Base-by-base conservation (phyloP, 2,113 vertebrate genomes). In the Atrichornis clamosus region DNA sequence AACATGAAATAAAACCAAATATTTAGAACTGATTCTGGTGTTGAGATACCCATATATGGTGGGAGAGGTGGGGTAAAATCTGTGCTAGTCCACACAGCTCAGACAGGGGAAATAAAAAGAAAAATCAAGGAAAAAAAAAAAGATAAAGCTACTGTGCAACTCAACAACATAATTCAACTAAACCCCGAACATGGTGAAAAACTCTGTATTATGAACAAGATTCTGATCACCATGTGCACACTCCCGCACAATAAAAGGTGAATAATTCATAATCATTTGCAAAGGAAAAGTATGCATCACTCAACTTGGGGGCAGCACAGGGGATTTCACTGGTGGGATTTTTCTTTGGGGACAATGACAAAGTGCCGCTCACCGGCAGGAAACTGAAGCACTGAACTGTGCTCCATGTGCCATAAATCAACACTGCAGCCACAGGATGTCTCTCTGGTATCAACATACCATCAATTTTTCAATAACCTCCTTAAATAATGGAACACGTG, bases 401-500 rank as follows among this genome's bases (percentile, higher is more conserved):
- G 94, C 58, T 95, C 93, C 95, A 64, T 91, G 96, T 98, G 97
- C 96, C 97, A 98, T 97, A 96, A 97, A 97, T 97, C 97, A 97
- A 96, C 97, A 97, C 93, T 91, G 96, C 95, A 96, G 96, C 80
- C 97, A 98, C 98, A 92, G 93, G 87, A 96, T 97, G 97, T 97
- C 98, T 98, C 98, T 96, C 97, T 97, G 98, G 97, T 98, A 98
- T 97, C 98, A 97, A 98, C 98, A 98, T 92, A 67, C 97, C 97
- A 97, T 98, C 92, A 98, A 98, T 98, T 97, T 98, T 97, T 97
- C 93, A 98, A 95, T 96, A 98, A 97, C 86, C 95, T 91, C 97
- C 84, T 97, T 99, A 98, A 99, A 99, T 99, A 98, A 99, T 99
- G 97, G 93, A 99, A 94, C 82, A 95, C 75, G 83, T 96, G 98